Evolutionary conservation across 2,888 invertebrate species (phyloP), one percentile per base, ranked within the genome.

Genomic region (Neoascia interrupta): DNA sequence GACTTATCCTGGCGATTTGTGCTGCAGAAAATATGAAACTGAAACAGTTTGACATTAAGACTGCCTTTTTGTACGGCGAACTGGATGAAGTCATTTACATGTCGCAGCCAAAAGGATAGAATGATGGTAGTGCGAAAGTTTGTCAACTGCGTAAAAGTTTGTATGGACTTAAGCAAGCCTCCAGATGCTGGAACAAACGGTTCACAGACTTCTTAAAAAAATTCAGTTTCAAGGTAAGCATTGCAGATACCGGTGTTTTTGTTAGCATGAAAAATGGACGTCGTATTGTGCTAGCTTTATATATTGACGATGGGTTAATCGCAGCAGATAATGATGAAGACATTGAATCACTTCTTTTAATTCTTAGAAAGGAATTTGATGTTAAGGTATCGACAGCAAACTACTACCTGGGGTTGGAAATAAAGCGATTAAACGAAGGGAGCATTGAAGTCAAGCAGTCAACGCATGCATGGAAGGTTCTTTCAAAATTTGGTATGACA

Each of bases 211-310:
- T 84, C 37, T 31, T 84, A 5, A 13, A 51, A 26, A 81, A 74
- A 15, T 82, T 82, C 49, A 58, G 74, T 13, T 81, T 84, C 16
- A 73, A 80, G 36, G 63, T 81, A 41, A 82, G 79, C 51, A 43
- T 69, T 8, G 70, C 79, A 4, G 85, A 86, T 69, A 70, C 82
- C 8, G 84, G 85, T 66, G 81, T 85, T 28, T 84, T 82, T 63
- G 28, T 72, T 21, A 45, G 75, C 16, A 19, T 36, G 5, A 34
- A 3, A 6, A 28, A 45, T 5, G 47, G 36, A 5, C 37, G 61
- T 54, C 28, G 18, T 45, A 28, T 21, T 53, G 74, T 28, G 4
- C 34, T 83, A 5, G 83, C 82, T n/a, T 81, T 84, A 21, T 84
- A 83, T 69, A 82, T 85, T 16, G 84, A 84, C 64, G 83, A 83